Conservation (phyloP, 64 coral and sea anemone species). For the Exaiptasia diaphana region DNA sequence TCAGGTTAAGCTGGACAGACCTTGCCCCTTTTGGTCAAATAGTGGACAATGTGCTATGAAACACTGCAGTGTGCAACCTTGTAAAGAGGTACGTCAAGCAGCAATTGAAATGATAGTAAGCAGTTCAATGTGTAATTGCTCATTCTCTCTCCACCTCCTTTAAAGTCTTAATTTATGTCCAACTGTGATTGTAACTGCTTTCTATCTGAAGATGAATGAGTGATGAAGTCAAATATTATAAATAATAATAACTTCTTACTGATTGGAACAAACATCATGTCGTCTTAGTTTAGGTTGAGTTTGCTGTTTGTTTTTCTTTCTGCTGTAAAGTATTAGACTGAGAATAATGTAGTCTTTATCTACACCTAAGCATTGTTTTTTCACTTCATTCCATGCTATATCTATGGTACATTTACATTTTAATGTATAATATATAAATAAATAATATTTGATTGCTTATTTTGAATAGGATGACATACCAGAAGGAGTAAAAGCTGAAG, state of each 20-base stretch:
- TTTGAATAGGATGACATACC: conserved; percentile 61
- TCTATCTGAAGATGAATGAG: too few relatives aligned
- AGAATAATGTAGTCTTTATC: too few relatives aligned
- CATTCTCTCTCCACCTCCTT: neutral
- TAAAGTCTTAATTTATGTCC: neutral
- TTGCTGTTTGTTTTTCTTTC: neutral
- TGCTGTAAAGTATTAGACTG: too few relatives aligned
- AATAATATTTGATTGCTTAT: neutral
- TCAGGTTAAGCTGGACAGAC: conserved; percentile 78
- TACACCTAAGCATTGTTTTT: neutral
- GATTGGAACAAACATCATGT: neutral
- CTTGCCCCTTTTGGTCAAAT: conserved; percentile 86
- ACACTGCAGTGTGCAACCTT: conserved; percentile 74
- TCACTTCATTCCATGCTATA: neutral
- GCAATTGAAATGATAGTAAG: neutral
- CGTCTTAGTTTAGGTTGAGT: neutral
- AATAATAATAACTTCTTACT: neutral
- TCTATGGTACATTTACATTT: neutral
- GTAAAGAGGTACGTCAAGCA: conserved; percentile 73
- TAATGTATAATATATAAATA: neutral
- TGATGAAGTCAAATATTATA: too few relatives aligned
- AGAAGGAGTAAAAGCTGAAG: conserved; percentile 61
- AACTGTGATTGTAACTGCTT: neutral
- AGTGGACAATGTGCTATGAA: conserved; percentile 71
- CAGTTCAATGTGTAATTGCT: neutral